These are phyloP conservation scores for Alloscopus bannaensis DNA, from an alignment of 2,888 invertebrate genomes.

Conservation along the genomic window DNA sequence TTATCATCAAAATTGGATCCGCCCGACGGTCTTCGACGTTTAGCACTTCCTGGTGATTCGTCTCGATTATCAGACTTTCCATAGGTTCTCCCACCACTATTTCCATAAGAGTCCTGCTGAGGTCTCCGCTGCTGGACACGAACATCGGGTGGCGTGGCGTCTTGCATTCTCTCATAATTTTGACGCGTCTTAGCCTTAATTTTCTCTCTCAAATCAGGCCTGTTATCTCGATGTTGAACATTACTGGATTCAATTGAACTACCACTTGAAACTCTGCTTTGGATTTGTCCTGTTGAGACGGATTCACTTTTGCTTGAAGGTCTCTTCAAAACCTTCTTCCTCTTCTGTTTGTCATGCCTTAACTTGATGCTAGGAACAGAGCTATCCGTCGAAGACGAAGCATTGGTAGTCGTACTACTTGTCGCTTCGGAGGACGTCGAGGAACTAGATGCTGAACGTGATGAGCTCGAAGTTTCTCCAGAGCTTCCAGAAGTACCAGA, in stretches of 20 bases:
- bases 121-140: constrained; percentile 33
- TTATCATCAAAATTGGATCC: constrained; percentile 46
- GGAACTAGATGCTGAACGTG: constrained; percentile 64
- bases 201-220: constrained; percentile 52
- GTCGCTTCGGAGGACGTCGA: constrained; percentile 64
- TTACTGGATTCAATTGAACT: constrained; percentile 59
- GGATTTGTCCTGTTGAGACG: constrained; percentile 46
- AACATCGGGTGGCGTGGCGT: constrained; percentile 38
- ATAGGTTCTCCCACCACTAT: constrained; percentile 33
- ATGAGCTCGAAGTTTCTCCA: constrained; percentile 62
- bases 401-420: constrained; percentile 61
- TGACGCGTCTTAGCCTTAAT: constrained; percentile 57
- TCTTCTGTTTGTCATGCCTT: constrained; percentile 61
- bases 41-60: constrained; percentile 35
- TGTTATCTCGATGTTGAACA: constrained; percentile 47
- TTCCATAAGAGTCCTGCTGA: constrained; percentile 4
- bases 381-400: constrained; percentile 68
- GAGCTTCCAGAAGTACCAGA: constrained; percentile 69
- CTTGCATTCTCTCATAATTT: constrained; percentile 58
- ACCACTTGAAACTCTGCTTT: constrained; percentile 44
- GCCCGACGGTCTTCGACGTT: constrained; percentile 30
- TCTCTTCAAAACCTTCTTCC: constrained; percentile 52
- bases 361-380: constrained; percentile 72
- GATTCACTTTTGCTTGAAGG: constrained; percentile 53
- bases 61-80: constrained; percentile 39